Percentiles rank a stretch among this genome's conserved stretches.
phyloP scores from a whole-genome alignment of 2,888 invertebrate species.

The Agrochola lota region DNA sequence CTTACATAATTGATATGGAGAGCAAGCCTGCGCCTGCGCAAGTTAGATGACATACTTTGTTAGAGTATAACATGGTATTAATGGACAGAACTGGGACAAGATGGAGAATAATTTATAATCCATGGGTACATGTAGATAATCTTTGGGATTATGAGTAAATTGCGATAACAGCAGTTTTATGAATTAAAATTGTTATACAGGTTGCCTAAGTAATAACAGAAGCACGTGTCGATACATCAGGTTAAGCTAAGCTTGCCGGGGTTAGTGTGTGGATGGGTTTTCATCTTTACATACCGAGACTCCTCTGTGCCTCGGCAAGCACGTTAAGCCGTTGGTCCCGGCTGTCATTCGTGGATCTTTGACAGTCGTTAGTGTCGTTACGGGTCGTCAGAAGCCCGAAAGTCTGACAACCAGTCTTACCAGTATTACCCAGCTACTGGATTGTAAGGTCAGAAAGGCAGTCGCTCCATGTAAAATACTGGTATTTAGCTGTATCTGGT shows the following conservation, averaged over 20 bases:
- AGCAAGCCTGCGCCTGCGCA: conserved; percentile 40
- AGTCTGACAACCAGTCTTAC: not conserved
- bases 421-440: not conserved
- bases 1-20: conserved; percentile 60
- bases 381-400: not conserved
- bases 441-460: not conserved
- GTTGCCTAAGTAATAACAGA: not conserved
- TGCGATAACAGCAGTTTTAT: not conserved
- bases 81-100: conserved; percentile 37
- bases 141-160: conserved; percentile 10
- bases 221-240: not conserved
- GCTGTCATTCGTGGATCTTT: not conserved
- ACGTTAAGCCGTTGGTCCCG: too few relatives aligned
- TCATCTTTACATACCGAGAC: too few relatives aligned
- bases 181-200: not conserved
- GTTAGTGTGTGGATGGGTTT: too few relatives aligned
- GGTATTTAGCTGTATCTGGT: not conserved
- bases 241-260: not conserved
- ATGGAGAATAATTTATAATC: conserved; percentile 23
- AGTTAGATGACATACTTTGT: conserved; percentile 48
- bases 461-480: too few relatives aligned
- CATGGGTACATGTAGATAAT: not conserved
- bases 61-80: conserved; percentile 32
- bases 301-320: not conserved
- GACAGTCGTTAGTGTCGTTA: not conserved